These are phyloP conservation scores for Adelognathus sp. DNA, from an alignment of 2,888 invertebrate species.

Conservation along the genomic window DNA sequence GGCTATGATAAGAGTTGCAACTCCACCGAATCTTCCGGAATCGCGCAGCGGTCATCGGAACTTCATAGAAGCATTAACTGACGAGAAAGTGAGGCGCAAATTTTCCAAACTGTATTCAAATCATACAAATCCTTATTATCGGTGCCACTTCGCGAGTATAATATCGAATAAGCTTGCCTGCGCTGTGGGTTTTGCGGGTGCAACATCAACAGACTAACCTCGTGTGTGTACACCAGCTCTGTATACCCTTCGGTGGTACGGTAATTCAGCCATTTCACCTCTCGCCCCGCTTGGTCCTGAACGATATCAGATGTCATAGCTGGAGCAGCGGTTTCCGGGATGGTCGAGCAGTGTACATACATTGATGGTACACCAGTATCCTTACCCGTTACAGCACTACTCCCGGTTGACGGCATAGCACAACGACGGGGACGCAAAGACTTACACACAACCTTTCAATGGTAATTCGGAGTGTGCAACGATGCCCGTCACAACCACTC, in stretches of 20 bases:
- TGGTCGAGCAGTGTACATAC: slow-evolving; percentile 26
- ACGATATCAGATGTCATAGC: slow-evolving; percentile 36
- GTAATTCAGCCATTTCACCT: slow-evolving; percentile 23
- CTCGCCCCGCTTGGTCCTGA: not conserved
- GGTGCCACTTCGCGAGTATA: not conserved
- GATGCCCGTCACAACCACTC: slow-evolving; percentile 51
- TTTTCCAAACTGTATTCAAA: not conserved
- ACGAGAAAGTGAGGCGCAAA: not conserved
- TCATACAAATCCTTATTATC: not conserved
- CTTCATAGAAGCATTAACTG: not conserved
- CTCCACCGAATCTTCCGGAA: not conserved
- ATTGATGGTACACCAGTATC: slow-evolving; percentile 28
- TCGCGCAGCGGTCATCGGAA: not conserved
- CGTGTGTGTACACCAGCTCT: not conserved
- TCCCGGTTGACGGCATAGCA: not conserved
- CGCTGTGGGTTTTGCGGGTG: slow-evolving; percentile 10
- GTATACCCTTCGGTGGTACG: slow-evolving; percentile 16
- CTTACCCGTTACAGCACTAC: not conserved
- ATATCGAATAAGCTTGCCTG: not conserved
- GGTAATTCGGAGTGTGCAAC: slow-evolving; percentile 50
- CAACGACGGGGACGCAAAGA: not conserved
- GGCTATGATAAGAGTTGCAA: not conserved
- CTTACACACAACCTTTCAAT: slow-evolving; percentile 17
- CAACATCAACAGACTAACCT: not conserved
- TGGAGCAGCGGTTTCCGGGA: not conserved